These are phyloP conservation scores for Apantesis nais DNA, from an alignment of 2,888 invertebrate species.

Conservation along the genomic window DNA sequence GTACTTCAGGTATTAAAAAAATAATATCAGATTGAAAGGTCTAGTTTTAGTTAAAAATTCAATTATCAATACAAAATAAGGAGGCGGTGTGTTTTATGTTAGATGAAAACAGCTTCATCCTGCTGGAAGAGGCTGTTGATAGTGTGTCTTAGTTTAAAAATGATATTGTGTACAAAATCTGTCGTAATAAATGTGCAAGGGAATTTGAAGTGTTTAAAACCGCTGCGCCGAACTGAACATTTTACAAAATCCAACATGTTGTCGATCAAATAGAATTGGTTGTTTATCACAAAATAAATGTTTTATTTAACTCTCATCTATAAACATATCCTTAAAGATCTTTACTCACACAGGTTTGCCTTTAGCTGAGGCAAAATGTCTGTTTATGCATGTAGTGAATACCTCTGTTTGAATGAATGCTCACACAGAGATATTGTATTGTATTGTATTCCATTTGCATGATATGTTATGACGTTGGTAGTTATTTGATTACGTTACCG, in stretches of 20 bases:
- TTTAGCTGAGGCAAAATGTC: too few relatives aligned
- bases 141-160: not conserved
- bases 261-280: slow-evolving; percentile 44
- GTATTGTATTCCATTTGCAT: too few relatives aligned
- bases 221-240: slow-evolving; percentile 20
- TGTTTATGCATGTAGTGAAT: too few relatives aligned
- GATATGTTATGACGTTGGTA: too few relatives aligned
- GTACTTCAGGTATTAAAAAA: too few relatives aligned
- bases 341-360: too few relatives aligned
- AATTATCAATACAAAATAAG: not conserved
- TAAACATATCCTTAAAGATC: too few relatives aligned
- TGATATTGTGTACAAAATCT: not conserved
- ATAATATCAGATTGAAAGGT: too few relatives aligned
- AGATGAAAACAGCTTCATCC: not conserved
- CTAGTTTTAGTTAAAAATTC: not conserved
- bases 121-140: not conserved
- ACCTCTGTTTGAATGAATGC: too few relatives aligned
- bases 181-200: not conserved
- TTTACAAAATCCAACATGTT: slow-evolving; percentile 33
- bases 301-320: slow-evolving; percentile 3
- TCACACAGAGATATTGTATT: too few relatives aligned
- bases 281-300: slow-evolving; percentile 25
- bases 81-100: not conserved
- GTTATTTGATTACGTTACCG: too few relatives aligned
- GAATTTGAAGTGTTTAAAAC: slow-evolving; percentile 5